Base-by-base conservation (phyloP, 2,113 vertebrate species). In the Myrmophylax atrothorax region DNA sequence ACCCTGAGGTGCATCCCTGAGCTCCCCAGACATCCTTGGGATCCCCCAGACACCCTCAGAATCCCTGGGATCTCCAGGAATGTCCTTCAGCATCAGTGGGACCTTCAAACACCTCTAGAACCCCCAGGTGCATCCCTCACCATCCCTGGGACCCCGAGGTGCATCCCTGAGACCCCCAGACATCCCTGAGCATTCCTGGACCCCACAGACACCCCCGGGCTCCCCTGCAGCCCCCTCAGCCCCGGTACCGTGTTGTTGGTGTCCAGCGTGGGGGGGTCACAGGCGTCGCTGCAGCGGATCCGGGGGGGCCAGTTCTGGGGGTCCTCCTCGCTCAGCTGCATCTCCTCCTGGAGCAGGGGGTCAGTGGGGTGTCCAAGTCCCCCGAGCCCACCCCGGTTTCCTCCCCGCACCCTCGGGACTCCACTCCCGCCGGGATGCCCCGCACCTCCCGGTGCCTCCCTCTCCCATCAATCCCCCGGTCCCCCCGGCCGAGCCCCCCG, bases 211-310 rank as follows among this genome's bases (percentile, higher is more conserved):
- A 26, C 24, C 18, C 56, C 42, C 31, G 5, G 56, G 15, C 5
- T 18, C 15, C 38, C 18, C 6, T 2, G 5, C 13, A 4, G 33
- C 18, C 28, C 56, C 46, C 7, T 6, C 2, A 1, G 4, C 18
- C 66, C 60, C 7, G 3, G 55, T 97, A 98, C 97, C 96, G 97
- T 96, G 79, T 97, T 97, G 47, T 97, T 95, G 55, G 94, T 95
- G 35, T 79, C 89, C 73, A 98, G 92, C 15, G 93, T 85, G 49
- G 96, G 74, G 18, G 97, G 97, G 75, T 98, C 97, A 2, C 98
- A 98, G 80, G 95, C 86, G 5, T 98, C 97, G 0, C 58, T 97
- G 69, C 98, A 98, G 66, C 91, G 97, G 94, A 98, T 97, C 13
- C 38, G 89, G 38, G 95, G 96, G 23, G 88, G 90, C 74, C 91